Evolutionary conservation across 2,888 invertebrate genomes (phyloP).

Genomic region (Himalopsyche japonica): DNA sequence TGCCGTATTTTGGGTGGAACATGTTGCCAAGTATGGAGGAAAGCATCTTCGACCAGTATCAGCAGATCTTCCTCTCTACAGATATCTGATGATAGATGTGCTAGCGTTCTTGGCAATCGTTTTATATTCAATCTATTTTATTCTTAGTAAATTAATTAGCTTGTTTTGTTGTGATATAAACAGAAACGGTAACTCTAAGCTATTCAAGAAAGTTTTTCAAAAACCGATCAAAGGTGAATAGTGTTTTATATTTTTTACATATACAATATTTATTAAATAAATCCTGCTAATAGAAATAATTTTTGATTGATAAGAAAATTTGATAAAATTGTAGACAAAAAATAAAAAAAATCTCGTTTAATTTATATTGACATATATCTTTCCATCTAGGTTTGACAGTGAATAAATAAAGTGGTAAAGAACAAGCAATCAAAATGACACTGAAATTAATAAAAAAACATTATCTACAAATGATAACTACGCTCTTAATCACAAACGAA

Average conservation of each 20-base stretch:
- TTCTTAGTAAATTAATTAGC: not conserved
- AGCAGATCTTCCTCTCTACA: slow-evolving; percentile 53
- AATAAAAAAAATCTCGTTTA: too few species aligned
- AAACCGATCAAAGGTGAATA: not conserved
- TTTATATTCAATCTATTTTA: not conserved
- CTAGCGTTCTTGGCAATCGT: slow-evolving; percentile 41
- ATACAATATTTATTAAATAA: too few species aligned
- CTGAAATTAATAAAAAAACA: too few species aligned
- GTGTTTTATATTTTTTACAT: not conserved
- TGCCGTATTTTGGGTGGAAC: slow-evolving; percentile 68
- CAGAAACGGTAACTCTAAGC: not conserved
- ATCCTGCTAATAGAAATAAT: too few species aligned
- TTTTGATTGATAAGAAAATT: too few species aligned
- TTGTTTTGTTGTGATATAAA: not conserved
- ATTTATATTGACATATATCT: too few species aligned
- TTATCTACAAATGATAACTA: too few species aligned
- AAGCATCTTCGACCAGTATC: slow-evolving; percentile 53
- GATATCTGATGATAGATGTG: slow-evolving; percentile 57
- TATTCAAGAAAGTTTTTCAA: not conserved
- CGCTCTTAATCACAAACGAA: too few species aligned
- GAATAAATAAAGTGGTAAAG: too few species aligned
- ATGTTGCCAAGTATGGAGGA: slow-evolving; percentile 59
- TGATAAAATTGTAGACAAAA: too few species aligned
- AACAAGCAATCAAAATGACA: too few species aligned
- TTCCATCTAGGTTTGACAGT: too few species aligned